Evolutionary conservation across 2,113 vertebrate species (phyloP), one percentile per base, ranked within the genome.

Genomic region (Muntiacus reevesi): DNA sequence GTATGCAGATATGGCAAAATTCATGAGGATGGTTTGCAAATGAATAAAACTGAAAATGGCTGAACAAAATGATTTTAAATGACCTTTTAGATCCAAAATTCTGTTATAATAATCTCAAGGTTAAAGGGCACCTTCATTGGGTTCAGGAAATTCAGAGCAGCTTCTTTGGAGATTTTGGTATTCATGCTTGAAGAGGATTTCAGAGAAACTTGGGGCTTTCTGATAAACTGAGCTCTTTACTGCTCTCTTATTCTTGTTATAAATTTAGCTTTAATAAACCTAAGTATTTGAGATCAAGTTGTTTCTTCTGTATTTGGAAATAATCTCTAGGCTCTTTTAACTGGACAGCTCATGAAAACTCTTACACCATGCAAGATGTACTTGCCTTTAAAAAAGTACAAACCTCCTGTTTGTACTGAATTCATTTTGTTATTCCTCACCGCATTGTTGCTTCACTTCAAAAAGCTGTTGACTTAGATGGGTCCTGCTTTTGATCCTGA

Each of bases 401-500:
- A 28, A 85, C 2, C 15, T 33, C 57, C 62, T 94, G 60, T 81
- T 50, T 33, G 87, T 40, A 59, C 40, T 87, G 62, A 93, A n/a
- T 17, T 90, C 93, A 88, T 78, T 92, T 55, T 60, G 16, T 33
- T 55, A 87, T 71, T 86, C 74, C 62, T 97, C 62, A 43, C 45
- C 45, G 54, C 57, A 40, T 27, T 81, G 57, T 43, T 89, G 89
- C 64, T 95, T 88, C 89, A 89, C 91, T 93, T 96, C 93, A 93
- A 95, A 97, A 90, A 57, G 11, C 55, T 95, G 6, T 30, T 93
- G 89, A 87, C 71, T 94, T 83, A 67, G 50, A 43, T 82, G 79
- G 55, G 36, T 36, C 87, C 59, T 83, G 54, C 86, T 95, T 97
- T 96, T 97, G 97, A 97, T 89, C 91, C 52, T 60, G 17, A 94